These are phyloP conservation scores for Ictidomys tridecemlineatus DNA, from an alignment of 2,113 vertebrate species.

Conservation along the genomic window DNA sequence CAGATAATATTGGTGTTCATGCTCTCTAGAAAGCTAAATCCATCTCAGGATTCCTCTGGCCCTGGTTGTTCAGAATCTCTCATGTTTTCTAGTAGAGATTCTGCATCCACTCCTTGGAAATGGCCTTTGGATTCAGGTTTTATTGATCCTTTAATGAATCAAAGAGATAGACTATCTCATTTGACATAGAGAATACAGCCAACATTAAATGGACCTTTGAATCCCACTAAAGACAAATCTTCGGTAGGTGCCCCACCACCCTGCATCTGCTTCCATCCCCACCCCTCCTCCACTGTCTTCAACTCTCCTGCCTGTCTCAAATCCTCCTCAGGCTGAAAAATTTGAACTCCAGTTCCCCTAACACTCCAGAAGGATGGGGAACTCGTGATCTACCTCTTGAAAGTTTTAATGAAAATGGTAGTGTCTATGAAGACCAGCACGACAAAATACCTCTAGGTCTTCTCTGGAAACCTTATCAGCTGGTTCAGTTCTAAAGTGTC, in stretches of 20 bases:
- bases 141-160: conserved; percentile 90
- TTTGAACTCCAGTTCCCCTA: conserved; percentile 77
- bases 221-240: conserved; percentile 84
- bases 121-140: conserved; percentile 87
- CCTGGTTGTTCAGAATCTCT: conserved; percentile 77
- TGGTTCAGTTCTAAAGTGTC: conserved; percentile 69
- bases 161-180: conserved; percentile 91
- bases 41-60: conserved; percentile 84
- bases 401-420: conserved; percentile 87
- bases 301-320: conserved; percentile 86
- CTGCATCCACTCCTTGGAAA: conserved; percentile 89
- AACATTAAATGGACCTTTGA: conserved; percentile 83
- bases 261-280: conserved; percentile 84
- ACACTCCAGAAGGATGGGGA: conserved; percentile 91
- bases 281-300: conserved; percentile 79
- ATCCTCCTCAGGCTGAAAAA: conserved; percentile 84
- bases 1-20: conserved; percentile 89
- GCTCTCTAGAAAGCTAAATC: conserved; percentile 89
- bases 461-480: conserved; percentile 82
- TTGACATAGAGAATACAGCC: conserved; percentile 3
- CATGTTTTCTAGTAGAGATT: conserved; percentile 57
- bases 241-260: conserved; percentile 56
- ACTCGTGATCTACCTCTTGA: conserved; percentile 91
- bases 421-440: conserved; percentile 89
- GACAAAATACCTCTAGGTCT: conserved; percentile 87